Evolutionary conservation across 1,140 invertebrate genomes (phyloP), one percentile per base, ranked within the genome.

Genomic region (Saccostrea cuccullata): DNA sequence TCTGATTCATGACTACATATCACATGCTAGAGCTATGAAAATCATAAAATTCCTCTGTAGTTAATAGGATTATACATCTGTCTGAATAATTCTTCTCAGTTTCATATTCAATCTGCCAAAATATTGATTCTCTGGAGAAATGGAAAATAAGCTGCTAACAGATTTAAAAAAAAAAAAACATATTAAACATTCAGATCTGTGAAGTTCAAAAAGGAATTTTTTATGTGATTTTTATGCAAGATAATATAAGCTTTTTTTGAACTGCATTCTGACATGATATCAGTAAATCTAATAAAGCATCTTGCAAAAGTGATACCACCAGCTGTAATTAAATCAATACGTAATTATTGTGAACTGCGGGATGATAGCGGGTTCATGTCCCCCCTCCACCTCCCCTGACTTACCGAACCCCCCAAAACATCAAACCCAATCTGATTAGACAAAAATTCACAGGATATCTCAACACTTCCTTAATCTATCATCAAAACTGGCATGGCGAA

Each of bases 361-460:
- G 26, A 36, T 17, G 30, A 30, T 26, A 15, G 70, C 15, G 26
- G 12, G 26, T 77, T 30, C 23, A 30, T 12, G 70, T 15, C 23
- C 26, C 15, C 11, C 47, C 20, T 67, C 60, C 23, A 30, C 70
- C 70, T 77, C 30, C 11, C 5, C 2, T 1, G 30, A 30, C 70
- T 36, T 26, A 23, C 12, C 15, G 12, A 30, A 30, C 70, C 60
- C 60, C 60, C 70, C 4, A 73, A 64, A 77, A 77, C 23, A 77
- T 26, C 70, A 77, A 77, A 26, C 13, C 70, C 70, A 30, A 77
- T 77, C 26, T 77, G 70, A 77, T 77, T 77, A 77, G 26, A 77
- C 26, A 26, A 77, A 77, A 23, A 77, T 30, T 77, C 70, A 77
- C 26, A 36, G 26, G 70, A 77, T 36, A 30, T 77, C 70, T 17